Conservation (phyloP, 2,797 vertebrate genomes). For the Perodicticus potto region DNA sequence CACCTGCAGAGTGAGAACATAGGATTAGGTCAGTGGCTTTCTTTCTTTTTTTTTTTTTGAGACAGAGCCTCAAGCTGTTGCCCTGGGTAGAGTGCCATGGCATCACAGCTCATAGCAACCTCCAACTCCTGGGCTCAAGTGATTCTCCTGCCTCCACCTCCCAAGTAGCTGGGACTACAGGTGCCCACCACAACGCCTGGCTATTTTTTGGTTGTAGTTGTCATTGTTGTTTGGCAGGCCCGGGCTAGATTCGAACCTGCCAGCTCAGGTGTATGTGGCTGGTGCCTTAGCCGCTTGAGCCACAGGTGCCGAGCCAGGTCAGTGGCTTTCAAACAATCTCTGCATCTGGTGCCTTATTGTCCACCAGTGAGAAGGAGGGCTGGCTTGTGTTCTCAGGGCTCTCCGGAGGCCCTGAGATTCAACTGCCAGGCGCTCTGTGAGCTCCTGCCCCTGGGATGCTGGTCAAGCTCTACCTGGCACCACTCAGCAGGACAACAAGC, state of each 20-base stretch:
- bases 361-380: neutral
- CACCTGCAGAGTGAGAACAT: neutral
- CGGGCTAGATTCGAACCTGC: no score
- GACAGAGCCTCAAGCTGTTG: no score
- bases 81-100: no score
- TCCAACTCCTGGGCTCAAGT: no score
- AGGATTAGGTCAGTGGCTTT: neutral
- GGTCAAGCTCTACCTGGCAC: neutral
- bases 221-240: neutral
- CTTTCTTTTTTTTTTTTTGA: neutral
- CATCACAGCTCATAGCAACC: no score
- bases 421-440: neutral
- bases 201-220: no score
- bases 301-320: neutral
- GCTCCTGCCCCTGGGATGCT: neutral
- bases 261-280: no score
- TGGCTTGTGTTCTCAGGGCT: neutral
- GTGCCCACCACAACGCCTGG: no score
- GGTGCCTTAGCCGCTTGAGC: no score
- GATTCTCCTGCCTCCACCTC: no score
- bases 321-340: neutral
- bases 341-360: accelerated
- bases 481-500: neutral
- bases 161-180: no score
- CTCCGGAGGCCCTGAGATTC: neutral